Base-by-base conservation (phyloP, 1,140 invertebrate species). In the Eubasilissa regina region DNA sequence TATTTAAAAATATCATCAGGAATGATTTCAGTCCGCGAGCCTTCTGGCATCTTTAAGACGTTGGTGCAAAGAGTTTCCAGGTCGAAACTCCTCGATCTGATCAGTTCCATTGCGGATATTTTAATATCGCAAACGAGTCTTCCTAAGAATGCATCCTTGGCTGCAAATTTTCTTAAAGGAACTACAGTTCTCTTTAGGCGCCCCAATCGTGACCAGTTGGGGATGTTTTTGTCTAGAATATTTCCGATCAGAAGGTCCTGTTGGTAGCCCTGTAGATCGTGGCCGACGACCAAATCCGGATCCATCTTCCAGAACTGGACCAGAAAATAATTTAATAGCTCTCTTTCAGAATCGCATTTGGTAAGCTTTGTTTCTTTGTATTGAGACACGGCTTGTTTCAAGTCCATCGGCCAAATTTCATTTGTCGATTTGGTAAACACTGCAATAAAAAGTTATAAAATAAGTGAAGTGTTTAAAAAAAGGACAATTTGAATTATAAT, bases 121-220 rank as follows among this genome's bases (percentile, higher is more conserved):
- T 97, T 97, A 4, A 98, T 92, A 88, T 99, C 98, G 86, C 97
- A 98, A 0, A 99, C 91, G 19, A 99, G 90, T 62, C 98, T 91
- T 0, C 98, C 98, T 84, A 92, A 92, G 80, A 93, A 93, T 11
- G 92, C 89, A 78, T 91, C 88, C 81, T 89, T 89, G 4, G 90
- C 86, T 62, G 87, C 88, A 51, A 86, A 89, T 73, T 90, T 90
- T 72, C 86, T 89, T 25, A 92, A 91, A 43, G 91, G 91, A 44
- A 92, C 88, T 7, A 90, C 87, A 0, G 92, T 90, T 81, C 97
- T 90, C 83, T 93, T 95, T 0, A 99, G 86, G 73, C 97, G 91
- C 17, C 97, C 96, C 66, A 99, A 88, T 82, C 96, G 92, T 21
- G 97, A 98, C 96, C 97, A 99, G 85, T 96, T 94, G 0, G 94